Percentiles rank a stretch among this genome's conserved stretches.
These are phyloP conservation scores for Syngnathoides biaculeatus DNA, from an alignment of 2,113 vertebrate genomes.

Conservation along the genomic window DNA sequence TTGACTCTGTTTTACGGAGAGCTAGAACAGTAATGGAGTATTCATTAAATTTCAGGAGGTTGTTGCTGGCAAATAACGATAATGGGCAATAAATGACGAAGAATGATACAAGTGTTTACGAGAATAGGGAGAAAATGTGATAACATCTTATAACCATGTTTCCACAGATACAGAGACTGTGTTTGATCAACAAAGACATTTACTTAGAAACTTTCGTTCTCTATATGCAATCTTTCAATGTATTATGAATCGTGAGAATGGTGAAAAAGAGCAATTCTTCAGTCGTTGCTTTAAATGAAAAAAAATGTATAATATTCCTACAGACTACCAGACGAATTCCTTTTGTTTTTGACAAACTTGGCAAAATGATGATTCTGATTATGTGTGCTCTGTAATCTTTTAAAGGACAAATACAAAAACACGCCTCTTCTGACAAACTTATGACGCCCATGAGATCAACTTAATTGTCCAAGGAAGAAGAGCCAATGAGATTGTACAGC, in stretches of 20 bases:
- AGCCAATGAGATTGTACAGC: not conserved
- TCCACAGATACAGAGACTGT: not conserved
- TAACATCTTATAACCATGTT: not conserved
- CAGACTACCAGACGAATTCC: too few relatives aligned
- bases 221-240: not conserved
- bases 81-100: not conserved
- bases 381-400: not conserved
- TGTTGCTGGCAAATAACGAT: too few relatives aligned
- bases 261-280: not conserved
- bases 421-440: not conserved
- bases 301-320: too few relatives aligned
- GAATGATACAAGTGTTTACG: not conserved
- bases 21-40: too few relatives aligned
- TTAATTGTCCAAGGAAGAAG: not conserved
- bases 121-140: not conserved
- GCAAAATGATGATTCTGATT: too few relatives aligned
- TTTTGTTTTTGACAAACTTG: too few relatives aligned
- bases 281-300: conserved; percentile 1
- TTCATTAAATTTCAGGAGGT: not conserved
- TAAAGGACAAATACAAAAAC: not conserved
- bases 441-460: not conserved
- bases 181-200: too few relatives aligned
- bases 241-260: not conserved
- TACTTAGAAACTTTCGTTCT: too few relatives aligned
- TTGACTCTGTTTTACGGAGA: too few relatives aligned